Evolutionary conservation across 2,888 invertebrate species (phyloP).

Genomic region (Zhuqinia jingwanae): DNA sequence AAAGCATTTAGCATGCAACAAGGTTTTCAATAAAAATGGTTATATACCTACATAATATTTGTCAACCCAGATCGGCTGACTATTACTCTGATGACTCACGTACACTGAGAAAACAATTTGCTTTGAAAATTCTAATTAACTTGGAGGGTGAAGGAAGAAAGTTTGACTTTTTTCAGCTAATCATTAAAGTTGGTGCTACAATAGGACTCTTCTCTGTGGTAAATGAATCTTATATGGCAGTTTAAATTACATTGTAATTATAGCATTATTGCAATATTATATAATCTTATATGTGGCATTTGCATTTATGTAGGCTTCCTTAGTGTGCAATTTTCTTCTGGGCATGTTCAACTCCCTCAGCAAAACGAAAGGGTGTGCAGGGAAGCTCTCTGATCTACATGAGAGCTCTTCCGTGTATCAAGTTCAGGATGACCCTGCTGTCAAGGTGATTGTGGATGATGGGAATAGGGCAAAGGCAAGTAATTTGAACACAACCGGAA

Average conservation of each 20-base stretch:
- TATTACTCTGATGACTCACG: neutral
- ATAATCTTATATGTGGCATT: neutral
- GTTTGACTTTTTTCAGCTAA: constrained; percentile 82
- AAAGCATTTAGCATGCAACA: too few species aligned
- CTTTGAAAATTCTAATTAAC: constrained; percentile 80
- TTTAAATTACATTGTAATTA: too few species aligned
- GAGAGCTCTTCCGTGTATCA: neutral
- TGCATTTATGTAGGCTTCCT: constrained; percentile 80
- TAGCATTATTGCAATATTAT: neutral
- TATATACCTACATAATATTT: too few species aligned
- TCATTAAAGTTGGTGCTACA: constrained; percentile 82
- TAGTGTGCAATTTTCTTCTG: constrained; percentile 82
- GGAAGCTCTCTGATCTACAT: neutral
- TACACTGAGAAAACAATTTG: constrained; percentile 31
- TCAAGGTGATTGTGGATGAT: too few species aligned
- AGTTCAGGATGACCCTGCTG: too few species aligned
- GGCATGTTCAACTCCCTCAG: constrained; percentile 38
- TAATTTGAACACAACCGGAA: too few species aligned
- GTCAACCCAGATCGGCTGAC: constrained; percentile 13
- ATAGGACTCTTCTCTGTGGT: constrained; percentile 82
- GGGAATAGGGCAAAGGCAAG: too few species aligned
- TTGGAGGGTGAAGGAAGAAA: constrained; percentile 82
- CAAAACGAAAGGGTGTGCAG: neutral
- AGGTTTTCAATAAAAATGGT: too few species aligned
- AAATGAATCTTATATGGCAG: too few species aligned